Evolutionary conservation across 2,113 vertebrate species (phyloP), one percentile per base, ranked within the genome.

Genomic region (Calidris pygmaea): DNA sequence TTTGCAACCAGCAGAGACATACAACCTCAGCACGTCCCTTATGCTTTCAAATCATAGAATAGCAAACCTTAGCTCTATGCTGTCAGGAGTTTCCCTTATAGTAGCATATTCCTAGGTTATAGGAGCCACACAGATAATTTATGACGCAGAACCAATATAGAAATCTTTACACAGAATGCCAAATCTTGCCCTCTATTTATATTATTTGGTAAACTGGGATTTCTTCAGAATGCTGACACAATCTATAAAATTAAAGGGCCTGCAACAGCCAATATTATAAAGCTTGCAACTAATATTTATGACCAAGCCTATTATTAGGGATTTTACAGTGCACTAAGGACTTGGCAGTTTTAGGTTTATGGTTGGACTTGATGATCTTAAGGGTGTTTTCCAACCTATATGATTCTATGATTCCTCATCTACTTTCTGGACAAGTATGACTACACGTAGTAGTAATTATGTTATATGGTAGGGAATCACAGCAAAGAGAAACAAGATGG

Each of bases 21-120:
- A 43, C 13, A 52, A 17, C 15, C 56, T 50, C 65, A 65, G 48
- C 41, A 24, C 0, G 0, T 3, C 60, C 35, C 53, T 76, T 10
- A 1, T 5, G 3, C 59, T 29, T 30, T 27, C 45, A 39, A 4
- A 30, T 2, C 62, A 48, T 10, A 29, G 48, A 45, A 37, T 0
- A 45, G 11, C 24, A 45, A 22, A 9, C 3, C 3, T 12, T 66
- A 52, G 60, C 50, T 53, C 87, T 53, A 65, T 26, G n/a, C 50
- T 90, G 60, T 41, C 65, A 32, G 30, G 37, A 16, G 6, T 7
- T 60, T 13, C 59, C 79, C 50, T 39, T 12, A 34, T 15, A 34
- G 85, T 52, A 73, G 45, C 68, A 14, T 29, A 65, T 39, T 70
- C 21, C 22, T 24, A 14, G 30, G 12, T 9, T 63, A 68, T 7